These are phyloP conservation scores for Pelobates cultripes DNA, from an alignment of 2,797 vertebrate genomes.

Conservation along the genomic window DNA sequence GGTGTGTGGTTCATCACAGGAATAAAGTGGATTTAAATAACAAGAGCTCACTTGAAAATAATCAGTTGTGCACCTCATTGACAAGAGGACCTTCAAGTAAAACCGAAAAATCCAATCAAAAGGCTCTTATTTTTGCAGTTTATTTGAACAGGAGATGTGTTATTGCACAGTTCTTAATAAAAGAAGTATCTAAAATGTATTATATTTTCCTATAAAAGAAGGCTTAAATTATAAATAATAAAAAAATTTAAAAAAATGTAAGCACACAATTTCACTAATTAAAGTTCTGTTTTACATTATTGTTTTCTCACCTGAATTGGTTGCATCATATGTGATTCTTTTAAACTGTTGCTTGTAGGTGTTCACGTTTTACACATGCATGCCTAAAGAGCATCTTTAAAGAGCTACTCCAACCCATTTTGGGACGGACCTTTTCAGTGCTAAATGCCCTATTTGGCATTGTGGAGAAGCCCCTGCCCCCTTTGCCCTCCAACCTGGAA, in stretches of 20 bases:
- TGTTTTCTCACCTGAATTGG: too few relatives aligned
- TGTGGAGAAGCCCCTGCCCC: too few relatives aligned
- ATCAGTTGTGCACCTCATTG: slow-evolving; percentile 20
- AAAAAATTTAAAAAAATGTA: neutral
- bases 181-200: neutral
- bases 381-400: too few relatives aligned
- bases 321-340: too few relatives aligned
- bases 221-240: neutral
- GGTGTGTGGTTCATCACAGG: neutral
- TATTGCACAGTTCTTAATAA: neutral
- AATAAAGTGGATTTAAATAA: slow-evolving; percentile 26
- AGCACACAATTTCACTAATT: too few relatives aligned
- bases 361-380: too few relatives aligned
- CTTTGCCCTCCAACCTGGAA: too few relatives aligned
- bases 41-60: slow-evolving; percentile 37
- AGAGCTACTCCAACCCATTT: too few relatives aligned
- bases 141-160: neutral
- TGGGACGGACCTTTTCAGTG: too few relatives aligned
- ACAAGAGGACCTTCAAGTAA: neutral
- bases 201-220: neutral
- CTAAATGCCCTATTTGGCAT: too few relatives aligned
- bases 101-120: slow-evolving; percentile 8
- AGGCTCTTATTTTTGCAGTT: neutral
- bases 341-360: too few relatives aligned
- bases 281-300: too few relatives aligned